These are phyloP conservation scores for Sebastes hubbsi DNA, from an alignment of 2,797 vertebrate species.

Conservation along the genomic window DNA sequence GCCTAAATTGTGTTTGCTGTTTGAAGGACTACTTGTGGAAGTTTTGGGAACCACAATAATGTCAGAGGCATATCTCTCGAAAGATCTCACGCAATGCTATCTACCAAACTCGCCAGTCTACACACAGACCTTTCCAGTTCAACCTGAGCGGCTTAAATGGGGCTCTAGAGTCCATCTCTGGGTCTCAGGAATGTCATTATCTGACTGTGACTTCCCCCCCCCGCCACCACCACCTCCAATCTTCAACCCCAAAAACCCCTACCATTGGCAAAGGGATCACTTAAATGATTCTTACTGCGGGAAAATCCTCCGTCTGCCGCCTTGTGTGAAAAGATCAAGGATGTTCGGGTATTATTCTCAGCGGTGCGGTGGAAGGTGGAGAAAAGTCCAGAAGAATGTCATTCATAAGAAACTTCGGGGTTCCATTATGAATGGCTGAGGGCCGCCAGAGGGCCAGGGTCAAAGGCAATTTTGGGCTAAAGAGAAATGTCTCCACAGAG, in stretches of 20 bases:
- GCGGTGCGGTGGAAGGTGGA: slow-evolving; percentile 44
- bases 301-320: slow-evolving; percentile 78
- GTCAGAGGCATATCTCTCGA: neutral
- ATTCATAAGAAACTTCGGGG: slow-evolving; percentile 67
- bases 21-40: slow-evolving; percentile 12
- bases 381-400: slow-evolving; percentile 67
- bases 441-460: slow-evolving; percentile 47
- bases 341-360: slow-evolving; percentile 72
- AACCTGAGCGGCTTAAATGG: slow-evolving; percentile 75
- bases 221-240: slow-evolving; percentile 31
- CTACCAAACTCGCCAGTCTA: slow-evolving; percentile 8
- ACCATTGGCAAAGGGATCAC: slow-evolving; percentile 71
- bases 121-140: slow-evolving; percentile 55
- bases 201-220: slow-evolving; percentile 60
- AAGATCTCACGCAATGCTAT: slow-evolving; percentile 15
- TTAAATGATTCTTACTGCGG: slow-evolving; percentile 80
- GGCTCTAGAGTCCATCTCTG: slow-evolving; percentile 81
- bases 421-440: slow-evolving; percentile 62
- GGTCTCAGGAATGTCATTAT: slow-evolving; percentile 89
- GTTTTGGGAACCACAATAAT: neutral
- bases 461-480: slow-evolving; percentile 57
- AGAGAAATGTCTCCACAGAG: slow-evolving; percentile 29
- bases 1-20: neutral
- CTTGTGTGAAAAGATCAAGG: slow-evolving; percentile 83
- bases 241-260: slow-evolving; percentile 63